Evolutionary conservation across 2,797 vertebrate genomes (phyloP), one percentile per base, ranked within the genome.

Genomic region (Podarcis siculus): DNA sequence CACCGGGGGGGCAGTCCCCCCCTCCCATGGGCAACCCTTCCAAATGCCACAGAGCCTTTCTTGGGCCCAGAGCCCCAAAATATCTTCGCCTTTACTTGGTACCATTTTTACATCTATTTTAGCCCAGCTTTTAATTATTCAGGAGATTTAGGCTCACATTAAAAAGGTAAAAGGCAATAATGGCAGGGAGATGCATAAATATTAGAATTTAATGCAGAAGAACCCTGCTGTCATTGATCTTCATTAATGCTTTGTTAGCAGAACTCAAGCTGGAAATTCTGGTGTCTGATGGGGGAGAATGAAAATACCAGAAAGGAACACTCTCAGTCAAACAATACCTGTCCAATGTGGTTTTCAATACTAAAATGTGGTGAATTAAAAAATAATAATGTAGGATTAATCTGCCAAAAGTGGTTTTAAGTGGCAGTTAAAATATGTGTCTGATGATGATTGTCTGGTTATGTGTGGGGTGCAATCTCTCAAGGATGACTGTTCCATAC

Each of bases 91-190:
- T 75, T 61, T 7, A 5, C 35, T 12, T 27, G 67, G 5, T 19
- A 17, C n/a, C 8, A 15, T 82, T 32, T 64, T 58, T 27, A 27
- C 23, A 0, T 15, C 64, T 8, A 15, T 2, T 3, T 45, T 25
- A 19, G 39, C 69, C 79, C 55, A 4, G 42, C 32, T 19, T 86
- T 71, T 66, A 89, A 91, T 89, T 87, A 80, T 86, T 80, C 77
- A 58, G 45, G 25, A 7, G n/a, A 23, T 80, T 23, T 87, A 42
- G 66, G 69, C 12, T 86, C 81, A 89, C 89, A 89, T 73, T 32
- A 58, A 78, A 88, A 91, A 92, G 91, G 49, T 73, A 93, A 58
- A 87, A 77, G 91, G 90, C 90, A 49, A 82, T 89, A 91, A n/a
- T 37, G 90, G 86, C 58, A n/a, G 2, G 85, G 88, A 91, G 87